Percentiles rank a stretch among this genome's conserved stretches.
Evolutionary conservation across 2,113 vertebrate species (phyloP).

Genomic region (Todiramphus saurophagus): DNA sequence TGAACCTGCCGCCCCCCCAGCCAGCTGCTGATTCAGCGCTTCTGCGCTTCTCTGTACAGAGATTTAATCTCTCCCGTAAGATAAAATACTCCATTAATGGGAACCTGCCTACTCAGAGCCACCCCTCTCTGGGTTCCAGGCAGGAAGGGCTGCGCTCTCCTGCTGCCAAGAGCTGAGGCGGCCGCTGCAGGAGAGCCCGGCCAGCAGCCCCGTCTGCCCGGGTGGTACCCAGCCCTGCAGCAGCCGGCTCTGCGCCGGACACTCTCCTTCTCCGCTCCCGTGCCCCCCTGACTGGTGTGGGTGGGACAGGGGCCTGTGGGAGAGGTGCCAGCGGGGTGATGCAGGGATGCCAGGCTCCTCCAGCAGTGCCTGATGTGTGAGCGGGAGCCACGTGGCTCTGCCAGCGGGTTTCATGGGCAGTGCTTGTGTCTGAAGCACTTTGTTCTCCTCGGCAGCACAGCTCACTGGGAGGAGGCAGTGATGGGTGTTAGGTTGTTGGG

Average conservation of each 20-base stretch:
- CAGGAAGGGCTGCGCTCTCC: background rate
- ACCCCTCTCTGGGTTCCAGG: accelerated
- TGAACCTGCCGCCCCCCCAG: background rate
- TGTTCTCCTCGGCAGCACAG: background rate
- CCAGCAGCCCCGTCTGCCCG: accelerated
- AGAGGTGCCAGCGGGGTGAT: background rate
- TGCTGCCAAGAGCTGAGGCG: background rate
- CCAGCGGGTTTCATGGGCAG: accelerated
- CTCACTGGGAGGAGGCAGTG: accelerated
- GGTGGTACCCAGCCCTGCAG: background rate
- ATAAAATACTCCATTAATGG: background rate
- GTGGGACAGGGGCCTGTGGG: background rate
- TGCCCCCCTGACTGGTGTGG: no score
- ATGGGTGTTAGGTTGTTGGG: background rate
- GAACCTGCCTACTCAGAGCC: background rate
- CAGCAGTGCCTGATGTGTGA: accelerated
- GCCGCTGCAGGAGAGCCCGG: accelerated
- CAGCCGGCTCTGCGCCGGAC: accelerated
- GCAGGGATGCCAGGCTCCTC: background rate
- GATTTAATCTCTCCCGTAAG: background rate
- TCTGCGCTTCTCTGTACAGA: background rate
- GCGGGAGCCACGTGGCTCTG: background rate
- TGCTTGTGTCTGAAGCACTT: accelerated
- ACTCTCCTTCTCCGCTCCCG: accelerated
- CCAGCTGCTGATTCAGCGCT: conserved; percentile 44